Base-by-base conservation (phyloP, 1,140 invertebrate species). In the Drosophila leontia region DNA sequence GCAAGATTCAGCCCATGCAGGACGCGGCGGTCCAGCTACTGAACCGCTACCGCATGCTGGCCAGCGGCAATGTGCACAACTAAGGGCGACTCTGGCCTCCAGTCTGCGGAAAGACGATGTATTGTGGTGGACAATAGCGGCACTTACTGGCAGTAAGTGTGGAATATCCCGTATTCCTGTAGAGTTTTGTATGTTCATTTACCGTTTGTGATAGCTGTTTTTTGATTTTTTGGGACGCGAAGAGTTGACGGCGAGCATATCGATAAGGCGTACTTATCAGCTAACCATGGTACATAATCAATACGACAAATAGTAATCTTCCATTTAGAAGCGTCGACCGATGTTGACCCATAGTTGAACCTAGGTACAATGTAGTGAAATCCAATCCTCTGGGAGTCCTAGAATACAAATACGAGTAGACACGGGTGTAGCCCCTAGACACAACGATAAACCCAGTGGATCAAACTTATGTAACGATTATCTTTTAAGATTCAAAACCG, bases 31-130 rank as follows among this genome's bases (percentile, higher is more conserved):
- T 90, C 11, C 47, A 82, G 75, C 64, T 90, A 13, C 56, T 90
- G 15, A 90, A 91, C 68, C 86, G 82, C 58, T 90, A 90, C 60
- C 85, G 85, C 37, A 88, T 85, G 81, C 70, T 88, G 67, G 85
- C 85, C 42, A 85, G 75, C 32, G 76, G 67, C 47, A 88, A 88
- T 57, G 78, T 88, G 60, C 85, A 90, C 60, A 88, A 88, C 59
- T 88, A 70, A 47, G 41, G 41, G 42, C n/a, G 41, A 70, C 12
- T 48, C 37, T 19, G 61, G 64, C 17, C 48, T n/a, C 23, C 23
- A 35, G 9, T 44, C 17, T 5, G 48, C 39, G 26, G 35, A 26
- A 34, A 26, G 48, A 51, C 19, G 35, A 26, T 42, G 32, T 68
- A 37, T 56, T 68, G 45, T 56, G 37, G 65, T 48, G 65, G 84